Evolutionary conservation across 1,140 invertebrate genomes (phyloP), one percentile per base, ranked within the genome.

Genomic region (Leptinotarsa lineolata): DNA sequence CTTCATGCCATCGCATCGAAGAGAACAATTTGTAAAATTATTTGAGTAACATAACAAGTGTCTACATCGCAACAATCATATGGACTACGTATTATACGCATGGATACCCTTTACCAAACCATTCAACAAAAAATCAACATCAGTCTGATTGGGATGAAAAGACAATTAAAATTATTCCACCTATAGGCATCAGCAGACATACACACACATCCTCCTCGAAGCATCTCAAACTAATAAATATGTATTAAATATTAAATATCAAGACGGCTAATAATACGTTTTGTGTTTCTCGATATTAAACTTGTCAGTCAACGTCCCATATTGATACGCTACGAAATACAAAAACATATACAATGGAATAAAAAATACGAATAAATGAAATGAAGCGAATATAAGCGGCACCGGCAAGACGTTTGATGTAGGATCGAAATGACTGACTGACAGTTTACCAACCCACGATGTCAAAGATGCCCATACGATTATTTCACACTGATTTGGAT

Each of bases 371-470:
- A 59, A 67, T 58, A 22, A 44, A 74, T 74, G 74, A 76, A 76
- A 76, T 76, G 74, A 76, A 76, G 74, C 74, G 74, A 72, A 76
- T 70, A 73, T 69, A 69, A 68, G 66, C 66, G 44, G 70, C 74
- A 70, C 60, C 54, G 72, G 67, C 70, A 24, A 39, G 72, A 76
- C 72, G 46, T 76, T 76, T 76, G 75, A 76, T 70, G 75, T 76
- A 68, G 75, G 75, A 76, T 76, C 75, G 75, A 76, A 76, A 76
- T 76, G 75, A 76, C 75, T 76, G 75, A 76, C 74, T 76, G 74
- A 76, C 74, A 76, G 74, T n/a, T 67, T 60, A 70, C 75, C 72
- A 73, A 68, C 75, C 72, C 72, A 76, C 75, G 22, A 61, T 71
- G 75, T 75, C 74, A 75, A 75, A 76, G 70, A 76, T 73, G 60